These are phyloP conservation scores for Digitonthophagus gazella DNA, from an alignment of 2,888 invertebrate genomes.

Conservation along the genomic window DNA sequence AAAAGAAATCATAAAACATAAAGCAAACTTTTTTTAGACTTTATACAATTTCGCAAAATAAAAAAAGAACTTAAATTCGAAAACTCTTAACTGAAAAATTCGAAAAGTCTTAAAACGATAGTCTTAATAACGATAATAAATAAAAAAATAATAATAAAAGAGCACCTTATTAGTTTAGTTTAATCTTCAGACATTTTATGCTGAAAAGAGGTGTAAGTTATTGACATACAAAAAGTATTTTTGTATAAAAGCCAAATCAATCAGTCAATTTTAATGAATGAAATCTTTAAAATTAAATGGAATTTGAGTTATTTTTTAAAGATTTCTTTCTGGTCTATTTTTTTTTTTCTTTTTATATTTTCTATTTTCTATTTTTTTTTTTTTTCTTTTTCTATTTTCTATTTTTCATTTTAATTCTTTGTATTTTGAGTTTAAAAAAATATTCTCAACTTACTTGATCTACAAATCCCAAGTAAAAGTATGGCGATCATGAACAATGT, in stretches of 20 bases:
- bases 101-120: not conserved
- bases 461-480: slow-evolving; percentile 67
- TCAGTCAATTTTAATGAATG: slow-evolving; percentile 11
- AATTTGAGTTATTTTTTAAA: not conserved
- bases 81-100: not conserved
- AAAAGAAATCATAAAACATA: not conserved
- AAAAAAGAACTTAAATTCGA: not conserved
- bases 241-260: slow-evolving; percentile 12
- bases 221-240: not conserved
- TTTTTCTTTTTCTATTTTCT: too few relatives aligned
- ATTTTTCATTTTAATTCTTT: too few relatives aligned
- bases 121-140: slow-evolving; percentile 11
- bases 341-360: not conserved
- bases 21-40: too few relatives aligned
- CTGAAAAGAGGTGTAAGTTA: not conserved
- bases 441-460: slow-evolving; percentile 63
- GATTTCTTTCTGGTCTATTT: not conserved
- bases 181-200: slow-evolving; percentile 19
- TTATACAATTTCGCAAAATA: too few relatives aligned
- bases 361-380: too few relatives aligned
- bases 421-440: slow-evolving; percentile 21
- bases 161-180: slow-evolving; percentile 1
- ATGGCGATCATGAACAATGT: slow-evolving; percentile 70
- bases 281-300: not conserved
- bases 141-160: slow-evolving; percentile 2